Evolutionary conservation across 2,888 invertebrate species (phyloP), one percentile per base, ranked within the genome.

Genomic region (Creontiades dilutus): DNA sequence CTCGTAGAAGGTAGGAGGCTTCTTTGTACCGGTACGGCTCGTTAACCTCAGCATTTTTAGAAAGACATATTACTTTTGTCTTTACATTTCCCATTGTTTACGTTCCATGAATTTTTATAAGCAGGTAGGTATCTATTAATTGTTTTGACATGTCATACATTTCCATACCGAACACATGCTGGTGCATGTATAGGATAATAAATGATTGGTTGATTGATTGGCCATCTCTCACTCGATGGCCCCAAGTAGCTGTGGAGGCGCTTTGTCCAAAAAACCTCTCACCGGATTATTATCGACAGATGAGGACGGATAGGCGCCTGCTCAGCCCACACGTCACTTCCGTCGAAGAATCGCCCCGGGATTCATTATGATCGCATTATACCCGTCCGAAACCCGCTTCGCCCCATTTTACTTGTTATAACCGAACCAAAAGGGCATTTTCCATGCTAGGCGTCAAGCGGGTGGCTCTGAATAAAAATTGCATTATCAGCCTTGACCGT

Each of bases 401-500:
- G 57, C 57, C 52, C 57, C n/a, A n/a, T 57, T 57, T 57, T 57
- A 57, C 57, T 57, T 57, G 57, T 57, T 57, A 57, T 57, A 57
- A 57, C 68, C 68, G 68, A 68, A 23, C 68, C 68, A 68, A 68
- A 68, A 68, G 68, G 68, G 68, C 68, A 68, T 68, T 68, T 68
- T 68, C 68, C 68, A 68, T 68, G 68, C 68, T 68, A 19, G 68
- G 68, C 19, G 68, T 68, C 68, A 19, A 23, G 27, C 57, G 68
- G 68, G 23, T 19, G 68, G 23, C 19, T 68, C 23, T 68, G 68
- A 68, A 68, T 68, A 68, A 68, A 68, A 68, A 68, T 68, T 68
- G 68, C 68, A 68, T 68, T 68, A 68, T 68, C 68, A 68, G 68
- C 68, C 68, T 68, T 68, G 68, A 68, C 68, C 68, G 68, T 68